Evolutionary conservation across 2,888 invertebrate genomes (phyloP).

Genomic region (Mythimna vitellina): DNA sequence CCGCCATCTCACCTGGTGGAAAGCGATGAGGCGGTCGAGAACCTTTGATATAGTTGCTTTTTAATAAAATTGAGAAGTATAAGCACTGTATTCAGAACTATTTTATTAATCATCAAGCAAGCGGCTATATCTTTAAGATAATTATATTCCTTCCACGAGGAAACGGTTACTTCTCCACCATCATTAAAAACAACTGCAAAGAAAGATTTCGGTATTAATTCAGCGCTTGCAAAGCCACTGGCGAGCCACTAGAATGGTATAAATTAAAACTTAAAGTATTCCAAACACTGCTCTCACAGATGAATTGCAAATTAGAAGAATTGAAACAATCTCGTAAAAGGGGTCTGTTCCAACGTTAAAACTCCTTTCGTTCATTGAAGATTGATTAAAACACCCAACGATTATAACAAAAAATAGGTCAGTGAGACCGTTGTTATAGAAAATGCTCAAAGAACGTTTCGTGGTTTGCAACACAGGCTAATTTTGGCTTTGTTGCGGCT

Average conservation of each 20-base stretch:
- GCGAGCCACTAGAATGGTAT: conserved; percentile 56
- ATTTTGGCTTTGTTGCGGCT: conserved; percentile 73
- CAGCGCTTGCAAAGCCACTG: conserved; percentile 44
- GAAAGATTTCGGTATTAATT: conserved; percentile 57
- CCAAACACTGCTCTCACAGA: conserved; percentile 51
- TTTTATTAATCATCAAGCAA: neutral
- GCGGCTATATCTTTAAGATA: neutral
- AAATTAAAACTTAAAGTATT: conserved; percentile 59
- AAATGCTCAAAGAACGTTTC: conserved; percentile 65
- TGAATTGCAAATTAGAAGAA: conserved; percentile 66
- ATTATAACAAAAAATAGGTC: conserved; percentile 69
- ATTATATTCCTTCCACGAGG: conserved; percentile 18
- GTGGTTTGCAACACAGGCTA: conserved; percentile 66
- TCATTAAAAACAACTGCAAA: conserved; percentile 40
- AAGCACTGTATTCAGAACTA: neutral
- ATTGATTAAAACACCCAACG: conserved; percentile 68
- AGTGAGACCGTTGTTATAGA: conserved; percentile 58
- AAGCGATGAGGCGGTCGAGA: too few species aligned
- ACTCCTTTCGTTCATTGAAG: conserved; percentile 63
- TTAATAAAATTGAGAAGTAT: too few species aligned
- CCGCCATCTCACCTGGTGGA: too few species aligned
- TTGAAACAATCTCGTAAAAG: conserved; percentile 64
- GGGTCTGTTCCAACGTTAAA: conserved; percentile 53
- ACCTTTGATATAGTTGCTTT: neutral
- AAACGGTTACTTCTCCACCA: conserved; percentile 22